Conservation (phyloP, 1,140 invertebrate species). For the Leptinotarsa texana region DNA sequence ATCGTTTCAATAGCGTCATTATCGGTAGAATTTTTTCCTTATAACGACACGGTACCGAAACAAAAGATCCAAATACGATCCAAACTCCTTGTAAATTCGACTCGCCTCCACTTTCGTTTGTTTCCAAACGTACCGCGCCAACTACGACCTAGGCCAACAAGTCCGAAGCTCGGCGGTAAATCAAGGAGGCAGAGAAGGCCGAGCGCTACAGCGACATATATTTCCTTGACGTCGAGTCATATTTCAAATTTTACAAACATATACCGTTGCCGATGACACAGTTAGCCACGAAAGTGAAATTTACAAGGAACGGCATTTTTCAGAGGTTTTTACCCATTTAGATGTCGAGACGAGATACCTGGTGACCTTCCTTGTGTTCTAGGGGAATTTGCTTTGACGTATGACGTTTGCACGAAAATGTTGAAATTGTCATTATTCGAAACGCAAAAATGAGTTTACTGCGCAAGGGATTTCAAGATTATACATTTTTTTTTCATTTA, state of each 20-base stretch:
- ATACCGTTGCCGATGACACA: conserved; percentile 24
- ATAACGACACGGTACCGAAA: too few species aligned
- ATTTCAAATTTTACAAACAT: conserved; percentile 25
- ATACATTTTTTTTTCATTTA: too few species aligned
- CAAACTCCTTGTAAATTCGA: background rate
- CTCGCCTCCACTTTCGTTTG: conserved; percentile 1
- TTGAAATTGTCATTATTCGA: too few species aligned
- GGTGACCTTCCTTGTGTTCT: background rate
- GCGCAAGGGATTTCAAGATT: too few species aligned
- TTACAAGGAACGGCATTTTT: conserved; percentile 21
- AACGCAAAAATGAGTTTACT: too few species aligned
- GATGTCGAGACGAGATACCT: conserved; percentile 21
- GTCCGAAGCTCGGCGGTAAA: conserved; percentile 12
- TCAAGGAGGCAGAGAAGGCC: conserved; percentile 16
- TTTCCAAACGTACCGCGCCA: background rate
- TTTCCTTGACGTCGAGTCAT: conserved; percentile 22
- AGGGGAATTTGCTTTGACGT: background rate
- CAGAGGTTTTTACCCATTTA: conserved; percentile 18
- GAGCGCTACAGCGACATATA: conserved; percentile 14
- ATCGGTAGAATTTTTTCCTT: too few species aligned
- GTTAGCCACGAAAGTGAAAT: conserved; percentile 22
- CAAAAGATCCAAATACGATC: too few species aligned
- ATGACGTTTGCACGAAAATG: too few species aligned
- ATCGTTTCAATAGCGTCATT: too few species aligned
- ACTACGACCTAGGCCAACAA: conserved; percentile 17